Evolutionary conservation across 2,888 invertebrate genomes (phyloP).

Genomic region (Drosophila algonquin): DNA sequence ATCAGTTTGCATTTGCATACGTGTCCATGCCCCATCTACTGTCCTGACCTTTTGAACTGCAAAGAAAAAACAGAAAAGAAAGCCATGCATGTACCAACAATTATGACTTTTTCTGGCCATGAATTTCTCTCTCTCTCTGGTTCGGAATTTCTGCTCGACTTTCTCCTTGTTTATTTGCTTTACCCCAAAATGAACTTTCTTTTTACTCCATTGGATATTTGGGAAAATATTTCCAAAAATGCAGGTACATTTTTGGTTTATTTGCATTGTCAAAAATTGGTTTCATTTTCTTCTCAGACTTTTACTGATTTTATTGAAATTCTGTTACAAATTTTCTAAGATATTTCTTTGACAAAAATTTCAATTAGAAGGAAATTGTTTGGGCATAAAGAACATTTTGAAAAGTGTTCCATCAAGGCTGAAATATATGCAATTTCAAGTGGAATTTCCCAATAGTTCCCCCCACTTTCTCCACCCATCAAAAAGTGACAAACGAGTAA

Average conservation of each 20-base stretch:
- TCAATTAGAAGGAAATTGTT: not conserved
- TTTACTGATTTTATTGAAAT: not conserved
- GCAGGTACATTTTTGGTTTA: not conserved
- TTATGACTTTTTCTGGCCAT: not conserved
- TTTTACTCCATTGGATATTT: not conserved
- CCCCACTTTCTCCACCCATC: no score
- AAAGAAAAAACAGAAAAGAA: not conserved
- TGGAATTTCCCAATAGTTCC: no score
- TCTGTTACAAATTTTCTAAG: not conserved
- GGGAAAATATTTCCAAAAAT: not conserved
- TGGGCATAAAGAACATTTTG: not conserved
- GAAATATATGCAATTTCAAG: no score
- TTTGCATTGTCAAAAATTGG: not conserved
- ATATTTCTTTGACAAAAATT: not conserved
- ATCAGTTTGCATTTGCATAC: slow-evolving; percentile 74
- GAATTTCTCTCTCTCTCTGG: not conserved
- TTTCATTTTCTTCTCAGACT: not conserved
- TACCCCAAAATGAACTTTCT: not conserved
- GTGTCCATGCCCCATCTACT: slow-evolving; percentile 2
- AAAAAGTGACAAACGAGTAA: not conserved
- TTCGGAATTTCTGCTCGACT: not conserved
- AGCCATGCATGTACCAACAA: not conserved
- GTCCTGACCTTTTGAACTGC: slow-evolving; percentile 18
- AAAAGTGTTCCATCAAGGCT: no score
- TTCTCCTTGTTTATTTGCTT: not conserved